phyloP scores from a whole-genome alignment of 2,113 vertebrate genomes.

The Gila orcuttii region DNA sequence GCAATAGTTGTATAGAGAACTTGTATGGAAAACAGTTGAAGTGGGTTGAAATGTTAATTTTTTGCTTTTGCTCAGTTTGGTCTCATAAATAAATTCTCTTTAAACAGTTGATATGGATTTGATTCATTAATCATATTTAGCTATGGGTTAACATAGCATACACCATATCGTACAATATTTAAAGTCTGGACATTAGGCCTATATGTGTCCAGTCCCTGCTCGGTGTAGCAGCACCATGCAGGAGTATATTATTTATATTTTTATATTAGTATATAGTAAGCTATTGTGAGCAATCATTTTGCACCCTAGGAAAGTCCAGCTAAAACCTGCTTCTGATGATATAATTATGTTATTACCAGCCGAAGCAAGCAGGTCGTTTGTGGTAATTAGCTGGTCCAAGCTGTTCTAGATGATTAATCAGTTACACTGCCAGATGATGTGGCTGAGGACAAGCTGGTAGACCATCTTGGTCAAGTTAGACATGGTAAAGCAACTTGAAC shows the following conservation, averaged over 20 bases:
- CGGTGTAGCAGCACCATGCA: neutral
- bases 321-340: neutral
- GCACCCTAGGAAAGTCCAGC: conserved; percentile 3
- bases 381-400: conserved; percentile 32
- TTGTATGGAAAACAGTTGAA: neutral
- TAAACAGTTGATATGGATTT: neutral
- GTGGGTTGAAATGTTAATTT: neutral
- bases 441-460: conserved; percentile 22
- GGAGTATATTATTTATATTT: neutral
- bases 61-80: neutral
- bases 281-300: neutral
- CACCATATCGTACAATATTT: neutral
- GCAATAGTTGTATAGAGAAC: neutral
- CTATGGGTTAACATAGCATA: neutral
- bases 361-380: conserved; percentile 12
- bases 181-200: neutral
- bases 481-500: neutral
- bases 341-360: conserved; percentile 23
- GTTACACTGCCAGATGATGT: conserved; percentile 1
- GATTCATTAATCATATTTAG: neutral
- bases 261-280: neutral
- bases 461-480: conserved; percentile 15
- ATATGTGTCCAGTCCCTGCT: neutral
- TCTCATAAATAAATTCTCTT: neutral
- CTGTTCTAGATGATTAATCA: conserved; percentile 20